Evolutionary conservation across 2,888 invertebrate genomes (phyloP).

Genomic region (Chirona hameri): DNA sequence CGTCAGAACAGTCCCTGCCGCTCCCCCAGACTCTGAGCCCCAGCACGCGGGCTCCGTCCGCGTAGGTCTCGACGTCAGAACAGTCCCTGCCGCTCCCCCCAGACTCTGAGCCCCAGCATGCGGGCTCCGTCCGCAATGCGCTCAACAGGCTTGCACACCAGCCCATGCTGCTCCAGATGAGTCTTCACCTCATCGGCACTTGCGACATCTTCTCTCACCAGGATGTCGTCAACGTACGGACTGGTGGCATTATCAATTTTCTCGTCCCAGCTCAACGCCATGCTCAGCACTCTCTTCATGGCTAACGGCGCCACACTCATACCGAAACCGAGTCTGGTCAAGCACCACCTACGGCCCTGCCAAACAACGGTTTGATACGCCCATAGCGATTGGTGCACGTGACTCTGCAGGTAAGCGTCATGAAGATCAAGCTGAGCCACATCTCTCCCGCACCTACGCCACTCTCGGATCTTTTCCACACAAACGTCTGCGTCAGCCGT

Average conservation of each 20-base stretch:
- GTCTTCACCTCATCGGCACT: background rate
- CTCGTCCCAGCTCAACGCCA: background rate
- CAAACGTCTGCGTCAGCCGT: background rate
- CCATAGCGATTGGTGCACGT: slow-evolving; percentile 32
- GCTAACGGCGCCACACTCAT: background rate
- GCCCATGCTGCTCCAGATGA: background rate
- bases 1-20: no score
- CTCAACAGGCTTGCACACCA: no score
- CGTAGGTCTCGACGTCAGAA: no score
- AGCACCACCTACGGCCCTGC: background rate
- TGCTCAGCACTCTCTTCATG: background rate
- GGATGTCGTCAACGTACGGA: background rate
- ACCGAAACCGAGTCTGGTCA: background rate
- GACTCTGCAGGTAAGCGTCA: slow-evolving; percentile 33
- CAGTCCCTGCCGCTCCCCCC: no score
- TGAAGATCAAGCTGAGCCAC: background rate
- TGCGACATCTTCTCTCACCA: background rate
- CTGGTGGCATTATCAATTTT: background rate
- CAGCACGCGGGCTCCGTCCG: no score
- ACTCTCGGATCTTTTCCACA: background rate
- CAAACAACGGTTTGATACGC: slow-evolving; percentile 32
- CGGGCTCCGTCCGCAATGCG: no score
- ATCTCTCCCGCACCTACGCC: background rate
- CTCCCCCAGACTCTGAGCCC: no score
- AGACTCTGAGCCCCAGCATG: no score